These are phyloP conservation scores for Sinhomidia bicolor DNA, from an alignment of 2,888 invertebrate genomes.

Conservation along the genomic window DNA sequence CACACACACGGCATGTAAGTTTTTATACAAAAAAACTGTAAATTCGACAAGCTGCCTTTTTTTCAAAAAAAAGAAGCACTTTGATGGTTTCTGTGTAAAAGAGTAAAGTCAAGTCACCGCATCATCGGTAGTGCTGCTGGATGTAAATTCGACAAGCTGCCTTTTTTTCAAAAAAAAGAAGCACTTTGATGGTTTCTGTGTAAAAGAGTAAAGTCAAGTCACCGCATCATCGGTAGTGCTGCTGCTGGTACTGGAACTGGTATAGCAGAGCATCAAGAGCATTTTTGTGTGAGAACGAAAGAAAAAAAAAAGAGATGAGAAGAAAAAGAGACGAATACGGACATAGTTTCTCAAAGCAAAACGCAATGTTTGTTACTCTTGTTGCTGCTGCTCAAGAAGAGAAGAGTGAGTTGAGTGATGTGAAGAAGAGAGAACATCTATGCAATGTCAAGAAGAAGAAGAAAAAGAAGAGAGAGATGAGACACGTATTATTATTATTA, in stretches of 20 bases:
- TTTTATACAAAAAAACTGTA: constrained; percentile 65
- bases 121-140: too few species aligned
- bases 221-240: constrained; percentile 54
- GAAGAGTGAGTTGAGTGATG: constrained; percentile 44
- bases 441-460: constrained; percentile 71
- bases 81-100: constrained; percentile 50
- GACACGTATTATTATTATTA: constrained; percentile 76
- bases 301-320: constrained; percentile 18
- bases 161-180: too few species aligned
- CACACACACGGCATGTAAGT: constrained; percentile 46
- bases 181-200: constrained; percentile 46
- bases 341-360: neutral
- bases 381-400: neutral
- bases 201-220: constrained; percentile 65
- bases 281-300: constrained; percentile 47
- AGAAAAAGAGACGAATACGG: constrained; percentile 44
- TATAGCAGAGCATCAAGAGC: constrained; percentile 32
- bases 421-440: constrained; percentile 44
- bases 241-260: too few species aligned
- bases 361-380: constrained; percentile 23
- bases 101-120: constrained; percentile 68
- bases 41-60: constrained; percentile 74
- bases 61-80: too few species aligned
- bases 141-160: constrained; percentile 72
- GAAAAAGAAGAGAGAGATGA: constrained; percentile 68